These are phyloP conservation scores for Eidolon helvum DNA, from an alignment of 2,113 vertebrate species.

Conservation along the genomic window DNA sequence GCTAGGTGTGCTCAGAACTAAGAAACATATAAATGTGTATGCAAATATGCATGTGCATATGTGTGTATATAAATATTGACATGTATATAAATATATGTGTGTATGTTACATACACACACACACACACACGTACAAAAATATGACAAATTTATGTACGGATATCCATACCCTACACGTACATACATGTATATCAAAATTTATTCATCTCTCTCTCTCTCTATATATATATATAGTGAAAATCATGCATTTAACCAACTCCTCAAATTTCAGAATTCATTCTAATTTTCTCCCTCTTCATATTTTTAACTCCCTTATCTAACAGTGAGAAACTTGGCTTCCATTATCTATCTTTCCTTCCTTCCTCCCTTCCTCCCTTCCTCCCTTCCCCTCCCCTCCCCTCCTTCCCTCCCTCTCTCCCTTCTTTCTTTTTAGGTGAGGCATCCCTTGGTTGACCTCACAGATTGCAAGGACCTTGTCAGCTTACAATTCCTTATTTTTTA, in stretches of 20 bases:
- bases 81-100: neutral
- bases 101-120: neutral
- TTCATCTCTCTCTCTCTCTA: neutral
- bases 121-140: neutral
- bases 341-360: too few species aligned
- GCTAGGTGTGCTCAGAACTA: neutral
- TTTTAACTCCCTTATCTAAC: neutral
- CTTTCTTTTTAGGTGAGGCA: too few species aligned
- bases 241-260: neutral
- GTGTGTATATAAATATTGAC: neutral
- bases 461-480: too few species aligned
- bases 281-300: neutral
- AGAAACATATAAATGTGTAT: neutral
- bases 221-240: neutral
- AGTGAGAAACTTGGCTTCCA: neutral
- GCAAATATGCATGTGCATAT: too few species aligned
- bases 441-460: too few species aligned
- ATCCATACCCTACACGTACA: neutral
- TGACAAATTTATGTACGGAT: neutral
- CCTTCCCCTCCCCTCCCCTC: too few species aligned
- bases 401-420: too few species aligned
- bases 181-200: neutral
- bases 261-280: neutral
- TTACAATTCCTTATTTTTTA: neutral
- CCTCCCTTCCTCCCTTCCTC: too few species aligned